Evolutionary conservation across 2,888 invertebrate species (phyloP).

Genomic region (Andrena haemorrhoa): DNA sequence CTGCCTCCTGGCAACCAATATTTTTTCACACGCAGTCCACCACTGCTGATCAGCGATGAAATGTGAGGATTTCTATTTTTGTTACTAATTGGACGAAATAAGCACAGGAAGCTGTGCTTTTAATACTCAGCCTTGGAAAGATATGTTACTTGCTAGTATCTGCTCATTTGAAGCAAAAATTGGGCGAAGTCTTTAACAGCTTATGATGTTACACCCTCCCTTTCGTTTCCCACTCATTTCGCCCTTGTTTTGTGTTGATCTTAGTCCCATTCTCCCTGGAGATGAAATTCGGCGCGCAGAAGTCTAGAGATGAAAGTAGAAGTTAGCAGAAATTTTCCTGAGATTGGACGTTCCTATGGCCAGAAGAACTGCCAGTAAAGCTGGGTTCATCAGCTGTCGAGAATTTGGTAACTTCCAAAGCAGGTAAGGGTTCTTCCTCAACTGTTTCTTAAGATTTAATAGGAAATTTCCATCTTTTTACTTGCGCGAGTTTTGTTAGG

Average conservation of each 20-base stretch:
- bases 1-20: too few species aligned
- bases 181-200: constrained; percentile 13
- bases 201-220: constrained; percentile 29
- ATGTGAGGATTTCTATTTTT: too few species aligned
- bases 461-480: constrained; percentile 24
- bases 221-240: constrained; percentile 40
- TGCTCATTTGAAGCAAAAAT: constrained; percentile 9
- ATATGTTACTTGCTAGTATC: neutral
- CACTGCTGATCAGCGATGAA: too few species aligned
- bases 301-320: constrained; percentile 58
- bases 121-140: neutral
- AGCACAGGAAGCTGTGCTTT: neutral
- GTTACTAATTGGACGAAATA: neutral
- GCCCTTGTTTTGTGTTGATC: constrained; percentile 50
- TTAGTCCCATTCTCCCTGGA: constrained; percentile 31
- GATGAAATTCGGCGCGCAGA: constrained; percentile 37
- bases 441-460: constrained; percentile 28
- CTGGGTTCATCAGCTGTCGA: constrained; percentile 35
- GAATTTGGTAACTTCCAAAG: constrained; percentile 49
- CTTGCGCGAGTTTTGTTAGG: constrained; percentile 1
- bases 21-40: too few species aligned
- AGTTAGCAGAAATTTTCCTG: constrained; percentile 52
- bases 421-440: neutral
- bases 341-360: constrained; percentile 53
- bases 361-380: constrained; percentile 41